phyloP scores from a whole-genome alignment of 1,140 invertebrate genomes.

The Pseudomyrmex flavicornis region DNA sequence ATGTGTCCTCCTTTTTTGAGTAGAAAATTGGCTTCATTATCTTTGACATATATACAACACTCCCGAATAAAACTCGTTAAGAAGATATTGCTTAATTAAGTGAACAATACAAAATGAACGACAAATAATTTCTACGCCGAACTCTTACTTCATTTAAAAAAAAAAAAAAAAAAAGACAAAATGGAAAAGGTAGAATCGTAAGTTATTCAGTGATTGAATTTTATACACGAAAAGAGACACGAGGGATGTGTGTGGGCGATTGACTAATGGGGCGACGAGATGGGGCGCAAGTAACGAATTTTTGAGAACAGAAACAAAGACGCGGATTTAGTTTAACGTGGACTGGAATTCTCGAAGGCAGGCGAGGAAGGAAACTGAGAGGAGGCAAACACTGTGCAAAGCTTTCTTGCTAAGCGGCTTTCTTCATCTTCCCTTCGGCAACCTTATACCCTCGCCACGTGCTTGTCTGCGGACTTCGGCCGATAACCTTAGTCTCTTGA shows the following conservation, averaged over 20 bases:
- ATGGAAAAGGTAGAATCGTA: conserved; percentile 48
- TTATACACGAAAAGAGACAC: conserved; percentile 48
- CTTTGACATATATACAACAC: background rate
- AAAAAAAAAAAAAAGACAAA: conserved; percentile 2
- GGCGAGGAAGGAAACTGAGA: conserved; percentile 2
- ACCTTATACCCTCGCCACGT: conserved; percentile 1
- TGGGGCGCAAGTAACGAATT: conserved; percentile 52
- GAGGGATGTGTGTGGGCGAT: background rate
- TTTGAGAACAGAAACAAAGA: conserved; percentile 60
- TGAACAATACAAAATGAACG: background rate
- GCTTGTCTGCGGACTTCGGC: background rate
- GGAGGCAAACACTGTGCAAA: conserved; percentile 28
- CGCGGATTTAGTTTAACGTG: conserved; percentile 60
- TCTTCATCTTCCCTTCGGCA: conserved; percentile 17
- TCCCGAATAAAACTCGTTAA: background rate
- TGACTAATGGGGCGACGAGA: conserved; percentile 50
- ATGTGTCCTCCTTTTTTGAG: conserved; percentile 6
- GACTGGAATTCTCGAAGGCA: conserved; percentile 32
- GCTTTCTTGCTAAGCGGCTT: conserved; percentile 42
- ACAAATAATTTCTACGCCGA: background rate
- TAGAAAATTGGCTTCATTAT: conserved; percentile 11
- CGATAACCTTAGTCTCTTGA: conserved; percentile 2
- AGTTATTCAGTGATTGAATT: conserved; percentile 73
- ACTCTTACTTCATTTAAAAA: conserved; percentile 22
- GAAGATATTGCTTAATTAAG: background rate